Conservation (phyloP, 1,140 invertebrate genomes). For the Drosophila cardini region DNA sequence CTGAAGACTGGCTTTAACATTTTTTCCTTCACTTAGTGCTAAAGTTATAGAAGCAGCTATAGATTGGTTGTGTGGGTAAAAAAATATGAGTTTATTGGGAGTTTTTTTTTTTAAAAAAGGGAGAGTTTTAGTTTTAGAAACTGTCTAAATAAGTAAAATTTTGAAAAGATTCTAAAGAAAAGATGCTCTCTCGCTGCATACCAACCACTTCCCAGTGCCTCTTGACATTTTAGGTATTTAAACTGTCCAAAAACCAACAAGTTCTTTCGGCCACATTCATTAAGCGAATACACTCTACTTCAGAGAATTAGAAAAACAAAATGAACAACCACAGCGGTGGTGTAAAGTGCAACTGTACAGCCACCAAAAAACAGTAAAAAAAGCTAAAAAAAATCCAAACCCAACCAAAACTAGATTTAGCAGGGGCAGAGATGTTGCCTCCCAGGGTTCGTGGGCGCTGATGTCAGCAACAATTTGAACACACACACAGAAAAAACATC, state of each 20-base stretch:
- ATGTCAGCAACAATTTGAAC: conserved; percentile 65
- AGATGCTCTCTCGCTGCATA: too few species aligned
- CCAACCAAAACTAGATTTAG: conserved; percentile 19
- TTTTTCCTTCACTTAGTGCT: background rate
- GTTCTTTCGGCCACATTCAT: too few species aligned
- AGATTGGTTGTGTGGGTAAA: background rate
- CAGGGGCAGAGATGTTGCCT: background rate
- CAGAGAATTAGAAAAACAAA: conserved; percentile 3
- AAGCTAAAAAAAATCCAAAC: conserved; percentile 36
- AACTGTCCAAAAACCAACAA: too few species aligned
- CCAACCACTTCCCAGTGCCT: too few species aligned
- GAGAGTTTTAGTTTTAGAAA: too few species aligned
- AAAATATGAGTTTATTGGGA: too few species aligned
- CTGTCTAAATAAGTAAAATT: too few species aligned
- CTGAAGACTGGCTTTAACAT: background rate
- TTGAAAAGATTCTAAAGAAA: too few species aligned
- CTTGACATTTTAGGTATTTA: too few species aligned
- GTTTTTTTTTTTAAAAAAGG: too few species aligned
- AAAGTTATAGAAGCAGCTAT: background rate
- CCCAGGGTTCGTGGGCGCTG: conserved; percentile 27
- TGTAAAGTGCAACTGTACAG: conserved; percentile 16
- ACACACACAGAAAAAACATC: background rate
- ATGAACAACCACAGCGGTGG: conserved; percentile 5
- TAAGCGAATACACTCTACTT: background rate
- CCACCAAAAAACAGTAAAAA: conserved; percentile 19